phyloP scores from a whole-genome alignment of 2,113 vertebrate species.

The Pseudonaja textilis region DNA sequence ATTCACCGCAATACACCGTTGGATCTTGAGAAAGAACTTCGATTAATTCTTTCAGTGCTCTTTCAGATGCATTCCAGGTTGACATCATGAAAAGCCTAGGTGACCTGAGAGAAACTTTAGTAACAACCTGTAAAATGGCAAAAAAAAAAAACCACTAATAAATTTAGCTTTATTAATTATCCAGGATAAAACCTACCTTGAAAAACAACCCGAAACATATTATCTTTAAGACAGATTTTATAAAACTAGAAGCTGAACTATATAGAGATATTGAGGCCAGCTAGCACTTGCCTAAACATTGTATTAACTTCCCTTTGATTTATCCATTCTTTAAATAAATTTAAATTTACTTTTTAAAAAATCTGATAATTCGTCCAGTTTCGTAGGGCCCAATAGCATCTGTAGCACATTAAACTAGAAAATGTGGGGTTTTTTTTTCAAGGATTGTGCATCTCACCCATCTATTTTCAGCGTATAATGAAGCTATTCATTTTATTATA shows the following conservation, averaged over 20 bases:
- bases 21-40: background rate
- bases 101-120: background rate
- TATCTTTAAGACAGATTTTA: background rate
- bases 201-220: background rate
- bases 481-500: slow-evolving; percentile 39
- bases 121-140: background rate
- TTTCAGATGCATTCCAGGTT: background rate
- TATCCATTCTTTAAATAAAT: background rate
- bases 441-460: slow-evolving; percentile 36
- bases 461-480: slow-evolving; percentile 22
- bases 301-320: background rate
- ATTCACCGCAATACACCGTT: background rate
- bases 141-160: background rate
- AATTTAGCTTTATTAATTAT: background rate
- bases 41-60: background rate
- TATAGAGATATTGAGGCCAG: background rate
- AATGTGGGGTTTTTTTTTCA: background rate
- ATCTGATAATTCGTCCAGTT: background rate
- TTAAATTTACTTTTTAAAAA: background rate
- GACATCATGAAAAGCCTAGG: background rate
- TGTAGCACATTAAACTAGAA: background rate
- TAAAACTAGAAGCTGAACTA: background rate
- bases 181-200: background rate
- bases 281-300: background rate
- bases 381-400: background rate